Conservation (phyloP, 1,140 invertebrate genomes). For the Lepidurus arcticus region DNA sequence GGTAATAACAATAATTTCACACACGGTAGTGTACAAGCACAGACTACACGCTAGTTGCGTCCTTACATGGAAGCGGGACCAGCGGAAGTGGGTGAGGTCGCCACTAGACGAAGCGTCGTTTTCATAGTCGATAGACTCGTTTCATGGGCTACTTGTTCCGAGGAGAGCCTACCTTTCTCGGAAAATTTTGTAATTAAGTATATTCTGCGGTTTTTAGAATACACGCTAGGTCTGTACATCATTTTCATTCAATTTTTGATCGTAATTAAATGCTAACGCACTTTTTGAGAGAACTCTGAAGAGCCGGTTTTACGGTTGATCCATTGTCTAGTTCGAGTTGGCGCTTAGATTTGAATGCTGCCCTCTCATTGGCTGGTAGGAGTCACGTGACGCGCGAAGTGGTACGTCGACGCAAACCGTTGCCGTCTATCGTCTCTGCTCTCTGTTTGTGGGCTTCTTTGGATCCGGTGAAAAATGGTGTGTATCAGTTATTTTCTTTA, state of each 20-base stretch:
- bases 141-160: neutral
- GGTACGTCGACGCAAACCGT: constrained; percentile 35
- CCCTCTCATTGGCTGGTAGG: constrained; percentile 33
- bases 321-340: neutral
- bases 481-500: constrained; percentile 49
- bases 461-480: constrained; percentile 44
- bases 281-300: neutral
- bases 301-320: neutral
- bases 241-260: neutral
- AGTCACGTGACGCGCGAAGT: constrained; percentile 37
- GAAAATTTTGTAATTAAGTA: neutral
- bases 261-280: neutral
- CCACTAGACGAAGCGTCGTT: neutral
- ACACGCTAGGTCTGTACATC: neutral
- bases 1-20: neutral
- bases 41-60: neutral
- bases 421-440: constrained; percentile 41
- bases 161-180: neutral
- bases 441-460: constrained; percentile 26
- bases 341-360: neutral
- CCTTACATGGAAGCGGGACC: neutral
- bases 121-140: neutral
- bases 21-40: neutral
- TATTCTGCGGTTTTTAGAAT: neutral
- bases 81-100: neutral